phyloP scores from a whole-genome alignment of 2,888 invertebrate species.

The Torymus auratus region DNA sequence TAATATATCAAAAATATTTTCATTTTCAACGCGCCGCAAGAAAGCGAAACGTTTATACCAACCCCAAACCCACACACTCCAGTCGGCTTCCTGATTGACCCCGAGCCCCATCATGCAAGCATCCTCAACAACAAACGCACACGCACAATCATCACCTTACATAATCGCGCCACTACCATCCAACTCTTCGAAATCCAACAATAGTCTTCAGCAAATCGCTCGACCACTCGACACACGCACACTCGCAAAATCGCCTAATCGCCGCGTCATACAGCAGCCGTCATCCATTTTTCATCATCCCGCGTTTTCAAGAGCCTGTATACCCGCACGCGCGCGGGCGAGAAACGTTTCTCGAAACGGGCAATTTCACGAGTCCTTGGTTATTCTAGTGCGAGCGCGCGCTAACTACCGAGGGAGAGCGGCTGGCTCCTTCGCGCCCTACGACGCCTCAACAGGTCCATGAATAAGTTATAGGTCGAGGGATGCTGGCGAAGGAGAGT shows the following conservation, averaged over 20 bases:
- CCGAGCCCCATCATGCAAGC: not conserved
- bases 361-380: constrained; percentile 75
- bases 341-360: constrained; percentile 64
- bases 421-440: constrained; percentile 24
- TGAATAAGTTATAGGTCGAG: constrained; percentile 72
- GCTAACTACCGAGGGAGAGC: constrained; percentile 69
- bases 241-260: constrained; percentile 10
- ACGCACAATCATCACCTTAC: not conserved
- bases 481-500: not conserved
- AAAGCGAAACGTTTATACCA: too few relatives aligned
- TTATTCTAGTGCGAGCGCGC: constrained; percentile 66
- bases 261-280: not conserved
- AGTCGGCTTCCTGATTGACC: too few relatives aligned
- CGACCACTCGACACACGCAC: not conserved
- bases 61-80: too few relatives aligned
- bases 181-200: not conserved
- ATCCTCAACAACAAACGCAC: not conserved
- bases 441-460: constrained; percentile 76
- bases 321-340: constrained; percentile 18
- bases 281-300: constrained; percentile 5
- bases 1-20: too few relatives aligned
- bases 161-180: not conserved
- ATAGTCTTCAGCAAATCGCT: constrained; percentile 17
- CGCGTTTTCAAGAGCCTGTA: not conserved
- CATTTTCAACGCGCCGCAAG: too few relatives aligned